Evolutionary conservation across 1,140 invertebrate species (phyloP).

Genomic region (Eueides isabella): DNA sequence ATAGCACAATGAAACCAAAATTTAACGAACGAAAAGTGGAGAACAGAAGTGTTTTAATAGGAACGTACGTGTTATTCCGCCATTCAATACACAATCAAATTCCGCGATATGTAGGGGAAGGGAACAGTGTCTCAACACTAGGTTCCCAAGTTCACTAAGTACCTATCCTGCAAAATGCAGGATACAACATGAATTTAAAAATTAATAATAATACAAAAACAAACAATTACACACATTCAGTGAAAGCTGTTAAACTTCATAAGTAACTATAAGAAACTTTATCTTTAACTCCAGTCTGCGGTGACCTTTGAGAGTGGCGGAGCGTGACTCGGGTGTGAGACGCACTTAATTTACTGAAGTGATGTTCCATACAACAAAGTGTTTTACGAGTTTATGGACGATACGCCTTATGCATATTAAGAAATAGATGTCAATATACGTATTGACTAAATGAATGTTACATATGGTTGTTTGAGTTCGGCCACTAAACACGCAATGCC

Average conservation of each 20-base stretch:
- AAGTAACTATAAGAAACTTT: slow-evolving; percentile 5
- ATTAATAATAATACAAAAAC: not conserved
- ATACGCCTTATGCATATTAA: slow-evolving; percentile 37
- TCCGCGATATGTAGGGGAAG: too few species aligned
- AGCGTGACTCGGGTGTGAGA: slow-evolving; percentile 56
- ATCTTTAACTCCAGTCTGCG: slow-evolving; percentile 42
- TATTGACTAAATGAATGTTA: not conserved
- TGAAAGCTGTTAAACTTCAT: not conserved
- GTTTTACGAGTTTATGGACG: slow-evolving; percentile 44
- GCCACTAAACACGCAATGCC: too few species aligned
- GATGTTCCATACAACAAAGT: slow-evolving; percentile 46
- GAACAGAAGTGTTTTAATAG: too few species aligned
- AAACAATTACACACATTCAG: not conserved
- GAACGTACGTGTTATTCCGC: too few species aligned
- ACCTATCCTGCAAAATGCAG: too few species aligned
- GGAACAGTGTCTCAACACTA: too few species aligned
- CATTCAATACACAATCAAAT: too few species aligned
- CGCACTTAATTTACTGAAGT: slow-evolving; percentile 53
- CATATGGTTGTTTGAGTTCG: too few species aligned
- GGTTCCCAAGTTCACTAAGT: too few species aligned
- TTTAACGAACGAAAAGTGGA: too few species aligned
- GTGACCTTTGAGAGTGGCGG: slow-evolving; percentile 48
- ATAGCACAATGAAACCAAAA: too few species aligned
- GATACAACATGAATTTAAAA: too few species aligned
- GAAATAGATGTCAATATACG: slow-evolving; percentile 22